These are phyloP conservation scores for Eriosoma lanigerum DNA, from an alignment of 1,140 invertebrate species.

Conservation along the genomic window DNA sequence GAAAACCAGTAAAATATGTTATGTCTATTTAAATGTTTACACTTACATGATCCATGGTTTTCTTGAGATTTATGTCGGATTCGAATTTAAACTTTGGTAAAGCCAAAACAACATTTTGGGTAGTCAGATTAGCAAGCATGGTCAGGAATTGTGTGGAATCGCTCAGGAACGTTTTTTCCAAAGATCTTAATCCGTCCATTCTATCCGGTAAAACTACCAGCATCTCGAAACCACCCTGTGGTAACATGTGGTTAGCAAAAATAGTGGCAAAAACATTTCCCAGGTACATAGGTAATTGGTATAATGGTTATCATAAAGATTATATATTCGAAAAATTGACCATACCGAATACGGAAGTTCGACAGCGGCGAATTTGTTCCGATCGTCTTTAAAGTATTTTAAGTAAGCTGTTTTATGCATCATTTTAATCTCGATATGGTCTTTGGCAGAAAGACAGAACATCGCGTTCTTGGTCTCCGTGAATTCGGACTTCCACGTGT, in stretches of 20 bases:
- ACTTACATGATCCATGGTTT: not conserved
- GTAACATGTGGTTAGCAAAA: not conserved
- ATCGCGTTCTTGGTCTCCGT: not conserved
- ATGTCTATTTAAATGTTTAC: no score
- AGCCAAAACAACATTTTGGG: not conserved
- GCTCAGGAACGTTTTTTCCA: not conserved
- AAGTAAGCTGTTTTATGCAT: not conserved
- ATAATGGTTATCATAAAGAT: not conserved
- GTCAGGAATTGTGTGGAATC: not conserved
- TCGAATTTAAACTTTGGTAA: conserved; percentile 15
- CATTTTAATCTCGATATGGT: not conserved
- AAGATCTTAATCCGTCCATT: not conserved
- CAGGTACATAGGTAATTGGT: not conserved
- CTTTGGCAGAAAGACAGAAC: not conserved
- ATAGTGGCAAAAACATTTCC: no score
- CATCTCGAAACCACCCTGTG: not conserved
- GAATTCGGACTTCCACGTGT: not conserved
- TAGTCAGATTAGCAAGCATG: not conserved
- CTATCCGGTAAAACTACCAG: conserved; percentile 13
- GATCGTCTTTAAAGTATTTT: not conserved
- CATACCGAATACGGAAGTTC: conserved; percentile 9
- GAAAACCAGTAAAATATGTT: no score
- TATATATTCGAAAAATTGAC: no score
- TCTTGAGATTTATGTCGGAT: not conserved
- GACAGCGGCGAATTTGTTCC: conserved; percentile 6